phyloP scores from a whole-genome alignment of 2,888 invertebrate genomes.

The Leptura quadrifasciata region DNA sequence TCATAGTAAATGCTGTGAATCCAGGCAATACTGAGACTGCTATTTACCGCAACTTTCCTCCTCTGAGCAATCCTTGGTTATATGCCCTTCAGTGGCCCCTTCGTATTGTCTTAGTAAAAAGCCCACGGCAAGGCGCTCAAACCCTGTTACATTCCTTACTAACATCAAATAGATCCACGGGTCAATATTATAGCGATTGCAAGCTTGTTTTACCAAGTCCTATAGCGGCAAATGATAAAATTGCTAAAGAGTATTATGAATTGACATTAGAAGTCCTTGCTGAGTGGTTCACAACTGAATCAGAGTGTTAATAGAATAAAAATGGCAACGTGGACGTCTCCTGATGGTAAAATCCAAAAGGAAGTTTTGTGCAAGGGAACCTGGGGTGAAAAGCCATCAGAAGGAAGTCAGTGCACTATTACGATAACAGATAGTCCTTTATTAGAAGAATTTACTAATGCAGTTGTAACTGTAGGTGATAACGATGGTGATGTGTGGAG shows the following conservation, averaged over 20 bases:
- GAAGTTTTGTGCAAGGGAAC: conserved; percentile 63
- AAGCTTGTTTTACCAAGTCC: conserved; percentile 67
- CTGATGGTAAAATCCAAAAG: conserved; percentile 69
- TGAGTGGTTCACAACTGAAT: conserved; percentile 67
- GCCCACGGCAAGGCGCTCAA: conserved; percentile 72
- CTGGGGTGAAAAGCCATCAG: conserved; percentile 69
- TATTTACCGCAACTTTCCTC: conserved; percentile 71
- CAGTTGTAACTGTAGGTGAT: conserved; percentile 70
- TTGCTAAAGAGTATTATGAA: conserved; percentile 67
- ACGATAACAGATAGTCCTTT: conserved; percentile 61
- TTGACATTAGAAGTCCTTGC: conserved; percentile 68
- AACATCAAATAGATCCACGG: conserved; percentile 69
- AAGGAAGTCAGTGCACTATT: conserved; percentile 68
- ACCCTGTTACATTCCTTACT: conserved; percentile 70
- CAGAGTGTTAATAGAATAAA: conserved; percentile 65
- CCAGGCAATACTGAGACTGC: conserved; percentile 74
- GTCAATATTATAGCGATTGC: conserved; percentile 71
- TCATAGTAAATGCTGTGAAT: conserved; percentile 72
- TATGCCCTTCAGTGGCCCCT: conserved; percentile 72
- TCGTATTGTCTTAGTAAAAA: conserved; percentile 69
- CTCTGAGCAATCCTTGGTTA: conserved; percentile 67
- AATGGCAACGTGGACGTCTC: conserved; percentile 64
- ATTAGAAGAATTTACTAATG: conserved; percentile 57
- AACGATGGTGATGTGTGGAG: conserved; percentile 73
- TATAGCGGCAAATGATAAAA: conserved; percentile 65